Conservation (phyloP, 1,140 invertebrate species). For the Hormaphis cornu region DNA sequence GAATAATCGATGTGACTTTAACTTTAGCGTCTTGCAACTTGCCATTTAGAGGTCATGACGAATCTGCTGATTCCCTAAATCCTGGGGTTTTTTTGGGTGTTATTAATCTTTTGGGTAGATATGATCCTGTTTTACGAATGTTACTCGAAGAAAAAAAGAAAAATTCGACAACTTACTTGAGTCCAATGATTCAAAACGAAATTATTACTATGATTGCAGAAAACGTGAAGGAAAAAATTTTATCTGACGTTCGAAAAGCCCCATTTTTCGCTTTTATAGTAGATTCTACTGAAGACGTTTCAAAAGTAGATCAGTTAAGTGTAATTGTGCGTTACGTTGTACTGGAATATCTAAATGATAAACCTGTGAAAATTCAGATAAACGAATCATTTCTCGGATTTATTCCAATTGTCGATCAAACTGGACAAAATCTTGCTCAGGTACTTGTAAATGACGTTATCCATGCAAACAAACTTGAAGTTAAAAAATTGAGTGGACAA, state of each 20-base stretch:
- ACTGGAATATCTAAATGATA: neutral
- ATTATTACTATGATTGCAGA: conserved; percentile 27
- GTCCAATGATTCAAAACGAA: conserved; percentile 25
- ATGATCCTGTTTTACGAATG: conserved; percentile 17
- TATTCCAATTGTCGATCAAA: conserved; percentile 11
- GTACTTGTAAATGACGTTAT: conserved; percentile 19
- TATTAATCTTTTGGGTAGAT: conserved; percentile 2
- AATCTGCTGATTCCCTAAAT: neutral
- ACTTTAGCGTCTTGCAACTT: conserved; percentile 32
- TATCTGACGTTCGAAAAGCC: conserved; percentile 7
- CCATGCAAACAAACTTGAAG: neutral
- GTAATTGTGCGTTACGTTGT: conserved; percentile 22
- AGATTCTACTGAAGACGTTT: conserved; percentile 30
- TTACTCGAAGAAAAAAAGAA: neutral
- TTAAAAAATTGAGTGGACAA: conserved; percentile 39
- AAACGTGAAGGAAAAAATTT: conserved; percentile 10
- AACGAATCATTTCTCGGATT: conserved; percentile 30
- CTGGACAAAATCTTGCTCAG: neutral
- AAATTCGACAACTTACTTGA: conserved; percentile 13
- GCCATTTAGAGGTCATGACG: conserved; percentile 28
- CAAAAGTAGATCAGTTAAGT: conserved; percentile 23
- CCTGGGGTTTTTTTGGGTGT: conserved; percentile 27
- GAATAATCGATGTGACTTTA: conserved; percentile 30
- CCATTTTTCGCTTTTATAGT: conserved; percentile 32
- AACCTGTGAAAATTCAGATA: conserved; percentile 7